These are phyloP conservation scores for Oxyruncus cristatus DNA, from an alignment of 2,113 vertebrate species.

Conservation along the genomic window DNA sequence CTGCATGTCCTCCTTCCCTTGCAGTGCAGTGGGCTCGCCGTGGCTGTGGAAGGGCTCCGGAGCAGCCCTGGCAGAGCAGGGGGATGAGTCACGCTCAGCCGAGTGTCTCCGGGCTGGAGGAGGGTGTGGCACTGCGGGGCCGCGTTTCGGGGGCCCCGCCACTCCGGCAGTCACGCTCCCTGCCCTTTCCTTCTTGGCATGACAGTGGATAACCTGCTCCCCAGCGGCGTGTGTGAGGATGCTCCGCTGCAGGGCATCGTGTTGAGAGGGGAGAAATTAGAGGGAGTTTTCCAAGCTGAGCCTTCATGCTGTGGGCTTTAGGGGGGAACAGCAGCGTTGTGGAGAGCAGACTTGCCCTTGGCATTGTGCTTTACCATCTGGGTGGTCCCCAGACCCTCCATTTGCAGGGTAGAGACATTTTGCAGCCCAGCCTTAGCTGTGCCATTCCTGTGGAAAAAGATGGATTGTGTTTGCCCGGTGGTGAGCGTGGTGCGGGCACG, in stretches of 20 bases:
- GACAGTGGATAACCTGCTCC: accelerated
- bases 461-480: accelerated
- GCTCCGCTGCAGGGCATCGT: accelerated
- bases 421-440: background rate
- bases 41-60: background rate
- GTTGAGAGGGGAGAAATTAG: background rate
- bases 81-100: background rate
- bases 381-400: accelerated
- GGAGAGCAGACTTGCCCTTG: background rate
- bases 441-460: background rate
- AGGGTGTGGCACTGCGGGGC: background rate
- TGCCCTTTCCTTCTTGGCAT: background rate
- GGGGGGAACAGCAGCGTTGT: accelerated
- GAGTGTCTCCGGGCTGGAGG: accelerated
- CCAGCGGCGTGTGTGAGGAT: accelerated
- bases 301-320: accelerated
- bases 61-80: background rate
- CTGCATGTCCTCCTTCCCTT: accelerated
- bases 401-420: background rate
- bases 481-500: accelerated
- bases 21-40: accelerated
- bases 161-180: accelerated
- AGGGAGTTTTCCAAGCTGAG: background rate
- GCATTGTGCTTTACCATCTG: accelerated
- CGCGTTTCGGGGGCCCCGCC: accelerated